These are phyloP conservation scores for Girardinichthys multiradiatus DNA, from an alignment of 2,113 vertebrate species.

Conservation along the genomic window DNA sequence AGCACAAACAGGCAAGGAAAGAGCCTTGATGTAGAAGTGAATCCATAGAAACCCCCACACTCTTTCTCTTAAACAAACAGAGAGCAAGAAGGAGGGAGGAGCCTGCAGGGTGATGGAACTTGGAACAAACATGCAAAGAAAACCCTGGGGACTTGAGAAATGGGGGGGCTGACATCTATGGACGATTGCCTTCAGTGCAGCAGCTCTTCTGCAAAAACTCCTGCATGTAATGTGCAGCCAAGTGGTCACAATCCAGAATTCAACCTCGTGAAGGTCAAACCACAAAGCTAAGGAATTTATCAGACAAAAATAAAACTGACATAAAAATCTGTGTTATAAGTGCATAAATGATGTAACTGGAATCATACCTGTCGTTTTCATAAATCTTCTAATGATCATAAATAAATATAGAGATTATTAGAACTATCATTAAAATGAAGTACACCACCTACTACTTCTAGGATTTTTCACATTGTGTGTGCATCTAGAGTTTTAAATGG, in stretches of 20 bases:
- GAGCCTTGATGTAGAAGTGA: constrained; percentile 24
- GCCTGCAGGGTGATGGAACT: constrained; percentile 72
- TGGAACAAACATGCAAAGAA: constrained; percentile 77
- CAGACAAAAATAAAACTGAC: neutral
- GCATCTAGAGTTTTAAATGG: no score
- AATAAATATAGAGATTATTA: no score
- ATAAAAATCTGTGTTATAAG: neutral
- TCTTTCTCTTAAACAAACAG: constrained; percentile 36
- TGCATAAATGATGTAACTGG: no score
- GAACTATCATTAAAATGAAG: no score
- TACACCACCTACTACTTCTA: no score
- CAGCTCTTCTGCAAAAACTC: constrained; percentile 21
- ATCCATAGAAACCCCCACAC: constrained; percentile 48
- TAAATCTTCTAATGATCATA: no score
- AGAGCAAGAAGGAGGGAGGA: constrained; percentile 21
- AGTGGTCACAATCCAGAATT: constrained; percentile 17
- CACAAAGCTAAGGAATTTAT: neutral
- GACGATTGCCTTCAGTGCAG: constrained; percentile 34
- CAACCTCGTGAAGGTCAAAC: neutral
- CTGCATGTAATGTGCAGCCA: constrained; percentile 29
- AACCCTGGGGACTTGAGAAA: constrained; percentile 58
- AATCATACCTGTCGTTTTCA: no score
- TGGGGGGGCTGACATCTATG: constrained; percentile 24
- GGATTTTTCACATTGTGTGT: no score
- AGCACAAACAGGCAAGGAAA: constrained; percentile 45